Evolutionary conservation across 2,888 invertebrate genomes (phyloP), one percentile per base, ranked within the genome.

Genomic region (Drosophila sordidapex): DNA sequence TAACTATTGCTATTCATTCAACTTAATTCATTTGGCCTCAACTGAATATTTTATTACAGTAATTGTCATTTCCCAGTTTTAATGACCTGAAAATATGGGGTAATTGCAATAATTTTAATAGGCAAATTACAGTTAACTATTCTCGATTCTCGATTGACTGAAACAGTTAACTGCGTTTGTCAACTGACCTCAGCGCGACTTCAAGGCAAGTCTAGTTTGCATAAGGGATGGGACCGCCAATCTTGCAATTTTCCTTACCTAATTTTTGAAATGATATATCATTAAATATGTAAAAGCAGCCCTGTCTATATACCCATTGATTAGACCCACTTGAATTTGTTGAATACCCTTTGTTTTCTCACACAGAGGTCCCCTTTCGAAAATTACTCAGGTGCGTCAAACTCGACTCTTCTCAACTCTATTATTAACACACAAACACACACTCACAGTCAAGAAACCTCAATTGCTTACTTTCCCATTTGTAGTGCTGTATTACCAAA

Each of bases 391-490:
- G 43, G 54, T 81, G 72, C 54, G 60, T 56, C 64, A 48, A 65
- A 49, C 38, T 71, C 40, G 10, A 21, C 25, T 69, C 18, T 15
- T 48, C 31, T 61, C 21, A 21, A 70, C 52, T 51, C 27, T 74
- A 60, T 74, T 64, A 80, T 76, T 71, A 79, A 29, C 11, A 57
- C 40, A 43, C 27, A 36, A 18, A 27, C 54, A 36, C 11, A 54
- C 35, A 54, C 15, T 11, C 5, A 15, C 15, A 46, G 25, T 15
- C 46, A 15, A 18, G 27, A 33, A 62, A 48, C 35, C 29, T 31
- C 57, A 69, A 60, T 82, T 82, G 51, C 56, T 53, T 57, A 65
- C 71, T 89, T 83, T 83, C 61, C 71, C 74, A 74, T 60, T 82
- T 62, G 58, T 35, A 36, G 31, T 8, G 21, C 13, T n/a, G 33